These are phyloP conservation scores for Drosophila hydei DNA, from an alignment of 1,140 invertebrate genomes.

Conservation along the genomic window DNA sequence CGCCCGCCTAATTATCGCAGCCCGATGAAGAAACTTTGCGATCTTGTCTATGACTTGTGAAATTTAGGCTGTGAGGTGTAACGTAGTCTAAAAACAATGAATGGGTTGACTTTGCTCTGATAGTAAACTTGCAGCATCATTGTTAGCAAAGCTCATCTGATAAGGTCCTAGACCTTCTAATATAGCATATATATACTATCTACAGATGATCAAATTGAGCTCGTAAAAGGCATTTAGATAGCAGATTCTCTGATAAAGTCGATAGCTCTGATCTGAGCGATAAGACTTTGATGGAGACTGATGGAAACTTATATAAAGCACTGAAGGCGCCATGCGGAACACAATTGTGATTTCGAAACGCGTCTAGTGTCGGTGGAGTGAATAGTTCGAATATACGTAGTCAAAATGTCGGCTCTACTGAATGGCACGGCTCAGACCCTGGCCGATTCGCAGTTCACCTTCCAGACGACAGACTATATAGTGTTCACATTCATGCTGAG, in stretches of 20 bases:
- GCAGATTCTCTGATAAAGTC: constrained; percentile 18
- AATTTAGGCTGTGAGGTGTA: no score
- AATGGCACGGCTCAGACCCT: constrained; percentile 45
- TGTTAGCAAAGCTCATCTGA: constrained; percentile 16
- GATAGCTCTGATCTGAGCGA: constrained; percentile 20
- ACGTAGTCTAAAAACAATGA: constrained; percentile 42
- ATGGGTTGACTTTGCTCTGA: constrained; percentile 25
- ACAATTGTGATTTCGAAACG: constrained; percentile 33
- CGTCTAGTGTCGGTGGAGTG: not conserved
- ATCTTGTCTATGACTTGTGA: constrained; percentile 15
- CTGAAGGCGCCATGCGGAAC: not conserved
- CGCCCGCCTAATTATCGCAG: not conserved
- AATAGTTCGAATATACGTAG: not conserved
- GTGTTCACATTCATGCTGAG: constrained; percentile 87
- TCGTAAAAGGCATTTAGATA: constrained; percentile 27
- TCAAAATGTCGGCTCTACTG: constrained; percentile 45
- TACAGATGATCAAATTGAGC: constrained; percentile 4
- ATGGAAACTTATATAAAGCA: constrained; percentile 39
- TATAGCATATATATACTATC: not conserved
- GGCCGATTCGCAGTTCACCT: constrained; percentile 65
- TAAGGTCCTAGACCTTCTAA: not conserved
- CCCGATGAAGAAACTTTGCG: constrained; percentile 12
- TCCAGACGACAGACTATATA: constrained; percentile 85
- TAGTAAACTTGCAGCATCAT: constrained; percentile 13
- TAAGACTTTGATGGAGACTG: not conserved